phyloP scores from a whole-genome alignment of 92 coral and sea anemone species.

The Hydrozoanthus gracilis region DNA sequence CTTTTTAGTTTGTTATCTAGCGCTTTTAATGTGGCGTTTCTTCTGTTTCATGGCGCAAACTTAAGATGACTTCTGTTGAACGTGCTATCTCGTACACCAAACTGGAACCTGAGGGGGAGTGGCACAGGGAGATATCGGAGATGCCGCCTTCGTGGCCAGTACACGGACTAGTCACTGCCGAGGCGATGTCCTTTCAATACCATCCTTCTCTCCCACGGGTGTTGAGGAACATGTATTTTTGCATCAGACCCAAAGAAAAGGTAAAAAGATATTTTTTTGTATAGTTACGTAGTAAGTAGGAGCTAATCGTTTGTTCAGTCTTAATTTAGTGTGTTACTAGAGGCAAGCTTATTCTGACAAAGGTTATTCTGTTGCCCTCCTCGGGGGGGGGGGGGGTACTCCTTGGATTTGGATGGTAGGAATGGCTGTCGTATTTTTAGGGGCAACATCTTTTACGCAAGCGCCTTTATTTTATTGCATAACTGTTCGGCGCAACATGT shows the following conservation, averaged over 20 bases:
- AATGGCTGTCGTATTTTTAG: too few species aligned
- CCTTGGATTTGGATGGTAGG: too few species aligned
- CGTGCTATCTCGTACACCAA: slow-evolving; percentile 80
- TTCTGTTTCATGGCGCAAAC: neutral
- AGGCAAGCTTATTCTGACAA: too few species aligned
- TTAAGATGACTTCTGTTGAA: slow-evolving; percentile 95
- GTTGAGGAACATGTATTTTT: slow-evolving; percentile 78
- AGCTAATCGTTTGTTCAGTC: too few species aligned
- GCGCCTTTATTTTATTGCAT: too few species aligned
- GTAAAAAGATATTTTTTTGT: slow-evolving; percentile 35
- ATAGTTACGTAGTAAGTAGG: too few species aligned
- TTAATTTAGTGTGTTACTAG: too few species aligned
- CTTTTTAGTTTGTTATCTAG: neutral
- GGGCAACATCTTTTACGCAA: too few species aligned
- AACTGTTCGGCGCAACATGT: too few species aligned
- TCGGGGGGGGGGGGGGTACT: too few species aligned
- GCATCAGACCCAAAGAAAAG: slow-evolving; percentile 93
- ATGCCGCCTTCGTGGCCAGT: slow-evolving; percentile 85
- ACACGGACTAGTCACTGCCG: slow-evolving; percentile 85
- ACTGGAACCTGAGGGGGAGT: slow-evolving; percentile 89
- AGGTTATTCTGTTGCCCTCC: too few species aligned
- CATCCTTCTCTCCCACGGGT: slow-evolving; percentile 95
- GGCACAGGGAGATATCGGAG: slow-evolving; percentile 58
- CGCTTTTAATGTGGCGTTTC: neutral
- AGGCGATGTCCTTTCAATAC: slow-evolving; percentile 79